Evolutionary conservation across 2,888 invertebrate species (phyloP), one percentile per base, ranked within the genome.

Genomic region (Malachius bipustulatus): DNA sequence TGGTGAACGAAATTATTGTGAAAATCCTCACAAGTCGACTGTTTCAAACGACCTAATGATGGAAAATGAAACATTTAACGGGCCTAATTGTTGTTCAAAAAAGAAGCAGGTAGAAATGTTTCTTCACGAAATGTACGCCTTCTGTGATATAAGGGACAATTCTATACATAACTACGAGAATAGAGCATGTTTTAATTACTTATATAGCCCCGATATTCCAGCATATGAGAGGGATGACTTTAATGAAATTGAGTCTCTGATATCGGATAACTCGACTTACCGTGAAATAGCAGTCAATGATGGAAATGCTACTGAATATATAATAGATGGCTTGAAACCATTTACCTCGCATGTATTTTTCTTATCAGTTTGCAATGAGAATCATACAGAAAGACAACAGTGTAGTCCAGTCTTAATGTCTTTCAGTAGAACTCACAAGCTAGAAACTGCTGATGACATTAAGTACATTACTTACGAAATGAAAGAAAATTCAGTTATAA

Each of bases 291-390:
- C n/a, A n/a, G n/a, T n/a, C n/a, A 8, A 19, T 19, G 24, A 19
- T 19, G n/a, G 6, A 1, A 49, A 47, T 31, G 40, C 35, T 2
- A 57, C 56, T 2, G 42, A 30, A 11, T 47, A 45, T 15, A 41
- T 42, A 6, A 36, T 60, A 9, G 47, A 47, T 0, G 53, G 65
- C n/a, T 55, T 81, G 28, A 57, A 60, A 11, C 73, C 73, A 40
- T 80, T 64, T 46, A 67, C 69, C 0, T 51, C 66, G 27, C 80
- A 82, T 47, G 61, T 67, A 0, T 63, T 81, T 31, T 67, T 70
- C 32, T 55, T 81, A 13, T 62, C 65, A 6, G 76, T 75, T 0
- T 81, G 80, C 45, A 67, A 71, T 42, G 61, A 65, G 39, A 55
- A 58, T 45, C 64, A 62, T 1, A 71, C 73, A 47, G 58, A 64